phyloP scores from a whole-genome alignment of 2,113 vertebrate species.

The Thalassarche chlororhynchos region DNA sequence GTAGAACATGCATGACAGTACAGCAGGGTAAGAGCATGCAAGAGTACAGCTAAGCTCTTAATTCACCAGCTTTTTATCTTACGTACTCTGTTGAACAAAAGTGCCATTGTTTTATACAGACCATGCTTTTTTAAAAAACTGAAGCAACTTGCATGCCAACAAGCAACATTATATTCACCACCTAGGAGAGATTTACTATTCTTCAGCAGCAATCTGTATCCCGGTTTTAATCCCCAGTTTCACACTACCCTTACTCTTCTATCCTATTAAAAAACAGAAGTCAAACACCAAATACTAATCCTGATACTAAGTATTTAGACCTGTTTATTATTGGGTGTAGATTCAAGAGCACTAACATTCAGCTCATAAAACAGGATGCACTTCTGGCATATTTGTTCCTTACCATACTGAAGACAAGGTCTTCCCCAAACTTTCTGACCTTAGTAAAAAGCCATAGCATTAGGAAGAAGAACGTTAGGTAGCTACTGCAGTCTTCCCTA shows the following conservation, averaged over 20 bases:
- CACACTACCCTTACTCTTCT: not conserved
- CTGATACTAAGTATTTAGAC: not conserved
- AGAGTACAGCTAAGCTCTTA: not conserved
- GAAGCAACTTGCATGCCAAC: not conserved
- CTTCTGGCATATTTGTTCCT: not conserved
- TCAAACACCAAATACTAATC: not conserved
- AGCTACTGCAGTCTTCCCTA: not conserved
- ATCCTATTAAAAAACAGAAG: not conserved
- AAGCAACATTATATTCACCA: not conserved
- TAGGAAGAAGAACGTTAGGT: not conserved
- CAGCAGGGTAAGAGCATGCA: not conserved
- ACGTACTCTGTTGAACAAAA: not conserved
- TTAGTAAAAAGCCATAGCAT: not conserved
- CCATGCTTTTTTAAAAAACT: not conserved
- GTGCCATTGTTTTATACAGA: not conserved
- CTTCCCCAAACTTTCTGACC: not conserved
- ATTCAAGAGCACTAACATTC: not conserved
- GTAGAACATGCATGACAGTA: accelerated
- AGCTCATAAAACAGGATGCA: not conserved
- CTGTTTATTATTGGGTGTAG: not conserved
- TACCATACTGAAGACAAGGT: not conserved
- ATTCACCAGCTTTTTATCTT: not conserved
- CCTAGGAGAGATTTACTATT: not conserved
- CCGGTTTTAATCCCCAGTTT: not conserved
- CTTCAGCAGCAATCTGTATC: not conserved